Percentiles rank a stretch among this genome's conserved stretches.
These are phyloP conservation scores for Trichopria drosophilae DNA, from an alignment of 2,888 invertebrate genomes.

Conservation along the genomic window DNA sequence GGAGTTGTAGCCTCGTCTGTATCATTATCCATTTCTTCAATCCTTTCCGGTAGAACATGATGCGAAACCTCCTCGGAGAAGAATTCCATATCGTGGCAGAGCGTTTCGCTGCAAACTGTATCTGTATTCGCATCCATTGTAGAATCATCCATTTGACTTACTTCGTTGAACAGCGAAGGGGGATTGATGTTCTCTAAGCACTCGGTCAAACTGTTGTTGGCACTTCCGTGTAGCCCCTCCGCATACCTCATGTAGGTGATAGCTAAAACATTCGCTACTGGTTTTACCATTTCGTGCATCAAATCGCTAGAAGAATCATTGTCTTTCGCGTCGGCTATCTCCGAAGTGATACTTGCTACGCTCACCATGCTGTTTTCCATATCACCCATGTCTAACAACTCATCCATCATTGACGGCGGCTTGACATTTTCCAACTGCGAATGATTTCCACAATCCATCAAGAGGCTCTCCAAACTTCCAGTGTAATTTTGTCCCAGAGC, in stretches of 20 bases:
- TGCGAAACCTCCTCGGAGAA: conserved; percentile 53
- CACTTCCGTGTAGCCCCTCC: conserved; percentile 54
- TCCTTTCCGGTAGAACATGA: conserved; percentile 33
- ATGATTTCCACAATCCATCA: conserved; percentile 63
- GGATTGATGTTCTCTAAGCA: conserved; percentile 71
- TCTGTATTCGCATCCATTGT: conserved; percentile 56
- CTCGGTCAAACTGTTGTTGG: conserved; percentile 62
- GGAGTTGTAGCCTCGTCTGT: conserved; percentile 67
- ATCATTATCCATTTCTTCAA: conserved; percentile 62
- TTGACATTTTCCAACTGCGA: conserved; percentile 79
- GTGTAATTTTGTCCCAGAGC: conserved; percentile 63
- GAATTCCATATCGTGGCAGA: conserved; percentile 62
- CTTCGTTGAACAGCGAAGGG: conserved; percentile 73
- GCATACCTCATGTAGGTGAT: conserved; percentile 53
- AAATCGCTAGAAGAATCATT: conserved; percentile 56
- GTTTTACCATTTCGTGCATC: conserved; percentile 65
- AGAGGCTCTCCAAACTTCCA: conserved; percentile 68
- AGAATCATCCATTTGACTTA: conserved; percentile 64
- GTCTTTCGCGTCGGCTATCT: conserved; percentile 67
- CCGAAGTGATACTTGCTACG: conserved; percentile 80
- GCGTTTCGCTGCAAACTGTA: conserved; percentile 59
- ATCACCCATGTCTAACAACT: conserved; percentile 63
- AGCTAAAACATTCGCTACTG: conserved; percentile 61
- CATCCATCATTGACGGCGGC: conserved; percentile 81
- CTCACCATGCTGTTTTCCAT: conserved; percentile 83